Evolutionary conservation across 2,888 invertebrate species (phyloP), one percentile per base, ranked within the genome.

Genomic region (Cremastobaeus sp.): DNA sequence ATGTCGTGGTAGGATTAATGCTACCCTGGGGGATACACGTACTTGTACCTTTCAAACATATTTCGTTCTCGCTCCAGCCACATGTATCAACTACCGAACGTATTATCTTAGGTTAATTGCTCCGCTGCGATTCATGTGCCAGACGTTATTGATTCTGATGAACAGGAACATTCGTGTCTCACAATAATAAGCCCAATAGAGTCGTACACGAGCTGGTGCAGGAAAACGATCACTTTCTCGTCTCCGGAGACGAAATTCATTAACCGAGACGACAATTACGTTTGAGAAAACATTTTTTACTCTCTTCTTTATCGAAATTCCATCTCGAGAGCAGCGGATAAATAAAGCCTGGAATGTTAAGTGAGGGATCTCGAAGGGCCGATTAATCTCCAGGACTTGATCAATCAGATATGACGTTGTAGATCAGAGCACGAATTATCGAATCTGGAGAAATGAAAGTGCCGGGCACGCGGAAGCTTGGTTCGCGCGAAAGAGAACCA

Each of bases 21-120:
- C 84, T 83, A 86, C 87, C 85, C 87, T 85, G 79, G 86, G 85
- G 87, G 81, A 84, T 85, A 78, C 83, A 78, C 77, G 77, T 80
- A 77, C 76, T 71, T 70, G 73, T 62, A 74, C 69, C 55, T 76
- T 65, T 77, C 73, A 71, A 72, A 71, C 73, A 41, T 34, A 59
- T 64, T 64, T 66, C 60, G 28, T 28, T 50, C 48, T 52, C 48
- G 18, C 35, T 66, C 55, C 35, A 39, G 21, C 37, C 57, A 55
- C 48, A 30, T 57, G 65, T 60, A 65, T 62, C 59, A 41, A 65
- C 52, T 48, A 55, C 55, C 47, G 30, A 60, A 32, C 45, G 34
- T 54, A 66, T 72, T 73, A 73, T 66, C 73, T 73, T 62, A 55
- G 55, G 66, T 73, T 72, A 72, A 72, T 65, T 72, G 72, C 60